phyloP scores from a whole-genome alignment of 1,140 invertebrate genomes.

The Tetramorium simillimum region DNA sequence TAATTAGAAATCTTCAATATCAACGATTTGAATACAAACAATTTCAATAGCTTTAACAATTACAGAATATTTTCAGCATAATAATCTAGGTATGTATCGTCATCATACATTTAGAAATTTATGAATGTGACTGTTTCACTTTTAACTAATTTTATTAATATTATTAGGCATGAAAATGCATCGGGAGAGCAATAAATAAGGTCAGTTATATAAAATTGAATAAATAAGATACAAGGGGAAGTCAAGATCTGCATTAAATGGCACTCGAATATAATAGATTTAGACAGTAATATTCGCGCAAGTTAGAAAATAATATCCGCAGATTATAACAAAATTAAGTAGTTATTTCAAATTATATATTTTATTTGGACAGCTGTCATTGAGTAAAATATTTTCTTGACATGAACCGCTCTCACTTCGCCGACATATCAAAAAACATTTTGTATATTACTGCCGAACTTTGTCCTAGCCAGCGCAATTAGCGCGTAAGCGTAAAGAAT shows the following conservation, averaged over 20 bases:
- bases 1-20: neutral
- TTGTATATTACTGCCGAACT: constrained; percentile 53
- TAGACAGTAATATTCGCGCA: neutral
- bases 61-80: constrained; percentile 16
- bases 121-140: neutral
- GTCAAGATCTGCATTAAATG: neutral
- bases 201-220: neutral
- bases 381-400: neutral
- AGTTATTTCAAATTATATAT: neutral
- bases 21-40: neutral
- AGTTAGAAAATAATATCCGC: neutral
- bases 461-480: constrained; percentile 49
- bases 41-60: constrained; percentile 12
- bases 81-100: constrained; percentile 38
- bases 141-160: neutral
- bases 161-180: neutral
- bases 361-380: neutral
- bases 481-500: constrained; percentile 38
- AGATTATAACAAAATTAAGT: constrained; percentile 2
- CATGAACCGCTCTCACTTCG: constrained; percentile 1
- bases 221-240: neutral
- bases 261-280: neutral
- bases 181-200: neutral
- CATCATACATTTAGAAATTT: constrained; percentile 17
- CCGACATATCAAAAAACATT: constrained; percentile 5